Base-by-base conservation (phyloP, 2,797 vertebrate genomes). In the Leuciscus waleckii region DNA sequence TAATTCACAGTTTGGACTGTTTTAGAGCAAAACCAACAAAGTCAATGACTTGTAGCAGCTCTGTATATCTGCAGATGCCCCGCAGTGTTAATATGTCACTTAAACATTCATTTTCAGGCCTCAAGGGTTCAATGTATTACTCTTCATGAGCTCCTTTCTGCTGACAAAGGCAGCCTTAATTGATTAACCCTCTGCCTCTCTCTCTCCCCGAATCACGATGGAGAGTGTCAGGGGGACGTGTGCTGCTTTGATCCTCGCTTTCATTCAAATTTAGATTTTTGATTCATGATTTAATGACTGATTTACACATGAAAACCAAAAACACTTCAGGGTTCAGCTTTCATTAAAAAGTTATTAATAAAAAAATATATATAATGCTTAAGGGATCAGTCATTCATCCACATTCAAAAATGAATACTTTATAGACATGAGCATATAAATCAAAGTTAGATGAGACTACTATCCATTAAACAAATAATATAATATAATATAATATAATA, bases 41-140 rank as follows among this genome's bases (percentile, higher is more conserved):
- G 51, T 56, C 75, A 84, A 84, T 77, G 51, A 74, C 35, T 85
- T 78, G 71, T 78, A 85, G 35, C 54, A 56, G 58, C 54, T 63
- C 54, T 49, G 37, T 85, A 68, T 46, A 77, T 83, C 23, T 58
- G 32, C 76, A 32, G 10, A 51, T 70, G 32, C 71, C 74, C 73
- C 2, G 51, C 46, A 19, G 58, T 74, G 23, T 41, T 58, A 70
- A 68, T 77, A 69, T 32, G 85, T 79, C 71, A 58, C 51, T 76
- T n/a, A 7, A 43, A 54, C 14, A 71, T 79, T 80, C 63, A 82
- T 88, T 76, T 79, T 79, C 85, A 58, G 80, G 41, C n/a, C 69
- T 79, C 54, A 16, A 54, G 35, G 13, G 37, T 61, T 73, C 5
- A 26, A 46, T 81, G 80, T 35, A 77, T 80, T 58, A 39, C 23